Base-by-base conservation (phyloP, 2,888 invertebrate genomes). In the Cenopis cana region DNA sequence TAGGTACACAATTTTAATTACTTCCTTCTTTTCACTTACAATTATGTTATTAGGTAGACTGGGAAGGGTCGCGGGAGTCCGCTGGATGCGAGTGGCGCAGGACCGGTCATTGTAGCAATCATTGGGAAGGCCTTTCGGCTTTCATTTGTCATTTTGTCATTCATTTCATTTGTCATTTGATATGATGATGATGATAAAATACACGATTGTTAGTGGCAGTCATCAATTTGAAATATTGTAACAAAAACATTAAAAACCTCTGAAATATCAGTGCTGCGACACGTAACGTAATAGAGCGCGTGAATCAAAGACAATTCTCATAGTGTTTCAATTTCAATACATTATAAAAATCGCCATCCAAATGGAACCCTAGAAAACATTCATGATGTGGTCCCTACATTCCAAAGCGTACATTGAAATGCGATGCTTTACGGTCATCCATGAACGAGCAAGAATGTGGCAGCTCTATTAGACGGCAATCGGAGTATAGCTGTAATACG, bases 381-480 rank as follows among this genome's bases (percentile, higher is more conserved):
- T 46, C 46, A 46, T 46, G n/a, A 46, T n/a, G 14, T 41, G 46
- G n/a, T 46, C 29, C 29, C 29, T 14, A 20, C 29, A 24, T 55
- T 55, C 55, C 29, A n/a, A 20, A 14, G n/a, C 55, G 55, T 55
- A 12, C n/a, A n/a, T n/a, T 55, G 29, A 29, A 55, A 55, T 29
- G 55, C 55, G 55, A 55, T 55, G 55, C 29, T 14, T 55, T 55
- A 29, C 55, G 55, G 29, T 29, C 29, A 55, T 55, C n/a, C 55
- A 55, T 9, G 55, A 24, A 8, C 55, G 55, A 29, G 55, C 8
- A 14, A 24, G 55, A 55, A 55, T 55, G 14, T 20, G 55, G 2
- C 24, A 29, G 55, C 55, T 11, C 55, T n/a, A 55, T 55, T 29
- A 55, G 29, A n/a, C 9, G 9, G 9, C 29, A 29, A 55, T 55